These are phyloP conservation scores for Pherbina coryleti DNA, from an alignment of 2,888 invertebrate genomes.

Conservation along the genomic window DNA sequence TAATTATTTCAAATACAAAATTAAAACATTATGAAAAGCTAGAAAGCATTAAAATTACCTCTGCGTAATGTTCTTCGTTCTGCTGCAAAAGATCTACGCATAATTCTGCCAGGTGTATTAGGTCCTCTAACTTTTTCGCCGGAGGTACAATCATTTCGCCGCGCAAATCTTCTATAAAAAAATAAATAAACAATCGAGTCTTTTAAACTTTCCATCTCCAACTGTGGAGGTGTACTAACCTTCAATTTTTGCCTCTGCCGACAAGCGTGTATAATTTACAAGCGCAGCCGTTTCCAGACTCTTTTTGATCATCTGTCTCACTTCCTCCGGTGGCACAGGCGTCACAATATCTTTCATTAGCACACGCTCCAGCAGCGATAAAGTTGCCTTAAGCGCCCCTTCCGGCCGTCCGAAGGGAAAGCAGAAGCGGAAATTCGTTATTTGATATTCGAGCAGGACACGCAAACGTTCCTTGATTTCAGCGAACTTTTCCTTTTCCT, in stretches of 20 bases:
- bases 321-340: slow-evolving; percentile 96
- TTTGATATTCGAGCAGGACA: slow-evolving; percentile 94
- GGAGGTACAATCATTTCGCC: slow-evolving; percentile 86
- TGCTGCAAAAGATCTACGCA: slow-evolving; percentile 99
- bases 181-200: neutral
- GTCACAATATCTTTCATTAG: slow-evolving; percentile 99
- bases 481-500: slow-evolving; percentile 97
- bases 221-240: slow-evolving; percentile 74
- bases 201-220: neutral
- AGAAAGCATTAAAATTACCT: slow-evolving; percentile 76
- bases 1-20: too few species aligned
- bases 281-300: slow-evolving; percentile 98
- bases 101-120: slow-evolving; percentile 96
- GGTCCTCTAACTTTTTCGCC: slow-evolving; percentile 92
- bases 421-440: slow-evolving; percentile 98
- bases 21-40: neutral
- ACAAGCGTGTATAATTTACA: slow-evolving; percentile 95
- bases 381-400: slow-evolving; percentile 95
- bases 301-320: slow-evolving; percentile 94
- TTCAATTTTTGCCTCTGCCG: slow-evolving; percentile 97
- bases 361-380: slow-evolving; percentile 95
- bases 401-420: slow-evolving; percentile 99
- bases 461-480: slow-evolving; percentile 96
- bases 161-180: slow-evolving; percentile 78
- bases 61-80: slow-evolving; percentile 99